Evolutionary conservation across 2,888 invertebrate genomes (phyloP).

Genomic region (Ephialtes manifestator): DNA sequence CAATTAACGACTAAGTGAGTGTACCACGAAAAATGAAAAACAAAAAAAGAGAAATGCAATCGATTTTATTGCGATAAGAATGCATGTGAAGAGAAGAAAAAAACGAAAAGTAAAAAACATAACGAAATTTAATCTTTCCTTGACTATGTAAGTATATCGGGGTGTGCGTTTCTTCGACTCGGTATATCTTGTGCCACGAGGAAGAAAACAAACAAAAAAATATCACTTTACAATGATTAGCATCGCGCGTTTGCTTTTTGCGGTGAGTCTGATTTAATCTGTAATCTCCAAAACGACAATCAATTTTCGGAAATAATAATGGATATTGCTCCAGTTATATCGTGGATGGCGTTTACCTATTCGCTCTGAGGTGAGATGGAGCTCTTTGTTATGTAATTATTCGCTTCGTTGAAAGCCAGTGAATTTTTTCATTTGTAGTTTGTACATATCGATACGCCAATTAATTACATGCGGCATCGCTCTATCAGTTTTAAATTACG

Average conservation of each 20-base stretch:
- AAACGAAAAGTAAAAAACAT: slow-evolving; percentile 22
- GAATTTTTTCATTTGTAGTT: slow-evolving; percentile 67
- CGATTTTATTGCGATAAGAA: slow-evolving; percentile 55
- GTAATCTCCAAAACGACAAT: slow-evolving; percentile 71
- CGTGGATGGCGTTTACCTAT: slow-evolving; percentile 43
- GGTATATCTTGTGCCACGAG: slow-evolving; percentile 35
- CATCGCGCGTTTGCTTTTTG: slow-evolving; percentile 65
- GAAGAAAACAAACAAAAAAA: slow-evolving; percentile 25
- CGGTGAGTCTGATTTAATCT: slow-evolving; percentile 65
- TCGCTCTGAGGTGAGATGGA: slow-evolving; percentile 30
- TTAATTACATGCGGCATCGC: slow-evolving; percentile 55
- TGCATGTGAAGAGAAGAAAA: slow-evolving; percentile 44
- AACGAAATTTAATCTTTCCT: slow-evolving; percentile 61
- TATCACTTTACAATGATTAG: slow-evolving; percentile 59
- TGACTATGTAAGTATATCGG: slow-evolving; percentile 58
- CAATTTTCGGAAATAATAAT: slow-evolving; percentile 71
- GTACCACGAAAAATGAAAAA: slow-evolving; percentile 41
- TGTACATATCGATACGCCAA: slow-evolving; percentile 69
- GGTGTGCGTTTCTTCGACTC: slow-evolving; percentile 59
- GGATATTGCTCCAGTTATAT: slow-evolving; percentile 36
- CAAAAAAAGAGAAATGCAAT: slow-evolving; percentile 30
- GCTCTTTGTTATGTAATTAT: slow-evolving; percentile 70
- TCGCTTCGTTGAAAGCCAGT: slow-evolving; percentile 66
- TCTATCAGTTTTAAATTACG: slow-evolving; percentile 46
- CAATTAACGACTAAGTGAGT: slow-evolving; percentile 45